phyloP scores from a whole-genome alignment of 1,140 invertebrate genomes.

The Adelges cooleyi region DNA sequence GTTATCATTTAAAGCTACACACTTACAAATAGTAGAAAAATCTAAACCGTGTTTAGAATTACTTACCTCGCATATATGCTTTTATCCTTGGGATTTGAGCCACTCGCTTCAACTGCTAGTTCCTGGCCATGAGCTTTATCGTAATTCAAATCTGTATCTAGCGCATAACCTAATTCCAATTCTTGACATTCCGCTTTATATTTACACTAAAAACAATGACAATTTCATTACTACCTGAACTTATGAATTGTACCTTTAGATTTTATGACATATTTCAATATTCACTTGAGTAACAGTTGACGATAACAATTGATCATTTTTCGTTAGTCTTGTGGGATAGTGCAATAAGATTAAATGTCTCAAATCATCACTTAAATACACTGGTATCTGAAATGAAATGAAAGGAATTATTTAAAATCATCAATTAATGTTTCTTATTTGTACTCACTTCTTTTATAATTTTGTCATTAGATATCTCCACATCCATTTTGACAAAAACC shows the following conservation, averaged over 20 bases:
- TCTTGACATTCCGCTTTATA: constrained; percentile 15
- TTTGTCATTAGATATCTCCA: neutral
- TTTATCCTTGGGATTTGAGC: neutral
- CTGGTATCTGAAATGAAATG: neutral
- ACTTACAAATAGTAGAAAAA: too few relatives aligned
- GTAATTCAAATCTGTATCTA: constrained; percentile 7
- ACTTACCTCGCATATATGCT: neutral
- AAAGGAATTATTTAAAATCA: too few relatives aligned
- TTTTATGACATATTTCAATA: too few relatives aligned
- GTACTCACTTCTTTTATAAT: constrained; percentile 4
- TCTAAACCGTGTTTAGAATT: too few relatives aligned
- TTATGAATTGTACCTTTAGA: neutral
- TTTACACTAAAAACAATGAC: neutral
- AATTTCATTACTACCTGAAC: neutral
- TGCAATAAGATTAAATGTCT: constrained; percentile 4
- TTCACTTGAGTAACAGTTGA: constrained; percentile 8
- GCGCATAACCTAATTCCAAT: neutral
- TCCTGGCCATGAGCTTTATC: constrained; percentile 15
- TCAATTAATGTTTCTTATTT: too few relatives aligned
- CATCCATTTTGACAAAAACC: neutral
- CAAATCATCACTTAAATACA: constrained; percentile 4
- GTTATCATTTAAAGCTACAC: too few relatives aligned
- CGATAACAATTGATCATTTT: neutral
- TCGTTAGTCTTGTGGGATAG: constrained; percentile 6
- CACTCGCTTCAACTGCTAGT: neutral